These are phyloP conservation scores for Zaprionus vittiger DNA, from an alignment of 1,140 invertebrate genomes.

Conservation along the genomic window DNA sequence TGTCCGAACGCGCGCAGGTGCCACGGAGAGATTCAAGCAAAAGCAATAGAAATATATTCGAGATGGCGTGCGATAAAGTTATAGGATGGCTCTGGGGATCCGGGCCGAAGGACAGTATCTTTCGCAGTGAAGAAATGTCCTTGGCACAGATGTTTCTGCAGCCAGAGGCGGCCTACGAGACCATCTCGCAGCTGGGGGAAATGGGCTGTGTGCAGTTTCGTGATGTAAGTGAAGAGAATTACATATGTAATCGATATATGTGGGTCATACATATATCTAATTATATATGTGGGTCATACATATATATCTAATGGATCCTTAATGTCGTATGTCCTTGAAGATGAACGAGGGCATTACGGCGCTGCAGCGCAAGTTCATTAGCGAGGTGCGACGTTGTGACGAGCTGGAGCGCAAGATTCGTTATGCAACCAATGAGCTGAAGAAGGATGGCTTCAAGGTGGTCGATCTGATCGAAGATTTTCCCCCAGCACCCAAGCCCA, in stretches of 20 bases:
- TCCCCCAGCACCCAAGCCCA: slow-evolving; percentile 95
- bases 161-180: slow-evolving; percentile 94
- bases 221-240: slow-evolving; percentile 89
- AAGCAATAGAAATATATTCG: neutral
- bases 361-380: slow-evolving; percentile 94
- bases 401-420: slow-evolving; percentile 93
- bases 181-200: slow-evolving; percentile 95
- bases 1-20: slow-evolving; percentile 29
- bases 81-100: slow-evolving; percentile 52
- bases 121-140: slow-evolving; percentile 94
- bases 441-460: slow-evolving; percentile 91
- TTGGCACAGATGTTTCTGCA: slow-evolving; percentile 95
- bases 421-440: slow-evolving; percentile 94
- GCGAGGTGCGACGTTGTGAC: slow-evolving; percentile 92
- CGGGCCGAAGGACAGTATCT: slow-evolving; percentile 88
- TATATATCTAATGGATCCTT: neutral
- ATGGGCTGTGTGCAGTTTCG: slow-evolving; percentile 94
- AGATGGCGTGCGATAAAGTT: slow-evolving; percentile 28
- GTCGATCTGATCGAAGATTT: slow-evolving; percentile 92
- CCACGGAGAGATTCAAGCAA: slow-evolving; percentile 12
- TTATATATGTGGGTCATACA: neutral
- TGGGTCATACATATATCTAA: too few species aligned
- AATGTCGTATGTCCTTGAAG: slow-evolving; percentile 82
- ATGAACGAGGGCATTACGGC: slow-evolving; percentile 91
- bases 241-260: neutral